These are phyloP conservation scores for Psilopogon haemacephalus DNA, from an alignment of 2,113 vertebrate species.

Conservation along the genomic window DNA sequence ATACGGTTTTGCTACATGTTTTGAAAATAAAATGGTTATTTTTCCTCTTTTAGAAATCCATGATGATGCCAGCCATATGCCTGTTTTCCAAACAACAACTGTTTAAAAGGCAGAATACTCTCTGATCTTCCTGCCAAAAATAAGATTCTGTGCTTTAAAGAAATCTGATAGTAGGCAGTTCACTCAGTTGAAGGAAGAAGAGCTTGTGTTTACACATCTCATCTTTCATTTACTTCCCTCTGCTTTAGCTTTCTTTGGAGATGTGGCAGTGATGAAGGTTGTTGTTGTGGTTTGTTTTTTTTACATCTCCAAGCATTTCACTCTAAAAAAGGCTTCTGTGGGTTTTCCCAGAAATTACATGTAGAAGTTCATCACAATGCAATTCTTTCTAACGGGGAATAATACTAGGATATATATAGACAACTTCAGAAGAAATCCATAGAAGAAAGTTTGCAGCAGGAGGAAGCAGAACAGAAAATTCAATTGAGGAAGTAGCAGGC, in stretches of 20 bases:
- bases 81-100: conserved; percentile 79
- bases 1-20: conserved; percentile 32
- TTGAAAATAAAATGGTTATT: conserved; percentile 66
- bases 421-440: neutral
- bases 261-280: neutral
- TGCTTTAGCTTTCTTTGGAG: neutral
- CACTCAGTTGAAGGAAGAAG: neutral
- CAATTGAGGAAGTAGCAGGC: neutral
- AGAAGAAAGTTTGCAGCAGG: neutral
- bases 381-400: neutral
- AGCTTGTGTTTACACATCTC: neutral
- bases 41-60: conserved; percentile 51
- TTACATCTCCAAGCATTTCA: neutral
- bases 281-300: neutral
- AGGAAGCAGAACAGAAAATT: conserved; percentile 39
- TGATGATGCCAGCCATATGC: conserved; percentile 68
- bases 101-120: conserved; percentile 63
- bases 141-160: conserved; percentile 58
- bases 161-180: conserved; percentile 48
- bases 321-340: neutral
- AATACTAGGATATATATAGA: neutral
- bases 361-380: neutral
- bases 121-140: conserved; percentile 72
- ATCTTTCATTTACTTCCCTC: neutral
- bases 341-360: neutral